These are phyloP conservation scores for Oreochromis tanganicae DNA, from an alignment of 2,113 vertebrate genomes.

Conservation along the genomic window DNA sequence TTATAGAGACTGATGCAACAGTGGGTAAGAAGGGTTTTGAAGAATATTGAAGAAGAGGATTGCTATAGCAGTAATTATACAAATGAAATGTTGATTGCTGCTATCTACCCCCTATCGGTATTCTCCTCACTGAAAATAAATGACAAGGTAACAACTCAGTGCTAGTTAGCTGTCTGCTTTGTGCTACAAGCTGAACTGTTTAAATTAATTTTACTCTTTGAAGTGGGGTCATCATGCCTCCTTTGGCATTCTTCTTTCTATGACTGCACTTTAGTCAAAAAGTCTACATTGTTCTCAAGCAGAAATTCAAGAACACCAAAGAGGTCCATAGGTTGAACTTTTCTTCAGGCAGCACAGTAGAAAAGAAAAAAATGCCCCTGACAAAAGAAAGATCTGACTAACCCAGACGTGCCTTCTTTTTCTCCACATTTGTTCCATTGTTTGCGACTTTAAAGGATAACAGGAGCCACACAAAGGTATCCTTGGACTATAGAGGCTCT, in stretches of 20 bases:
- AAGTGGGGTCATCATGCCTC: neutral
- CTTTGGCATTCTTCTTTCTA: neutral
- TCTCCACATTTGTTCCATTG: conserved; percentile 53
- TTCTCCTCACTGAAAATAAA: neutral
- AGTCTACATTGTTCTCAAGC: neutral
- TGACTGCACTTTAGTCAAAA: neutral
- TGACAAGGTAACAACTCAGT: neutral
- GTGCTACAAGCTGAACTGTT: neutral
- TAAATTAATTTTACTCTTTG: neutral
- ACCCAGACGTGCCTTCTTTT: conserved; percentile 30
- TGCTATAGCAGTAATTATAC: neutral
- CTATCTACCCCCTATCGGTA: neutral
- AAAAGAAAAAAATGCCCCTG: neutral
- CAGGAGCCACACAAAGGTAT: conserved; percentile 41
- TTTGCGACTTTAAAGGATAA: conserved; percentile 59
- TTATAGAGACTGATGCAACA: conserved; percentile 13
- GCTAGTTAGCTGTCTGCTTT: neutral
- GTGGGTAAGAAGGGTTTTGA: neutral
- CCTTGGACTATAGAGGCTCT: conserved; percentile 39
- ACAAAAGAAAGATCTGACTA: conserved; percentile 37
- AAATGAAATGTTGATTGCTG: neutral
- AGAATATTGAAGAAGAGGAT: neutral
- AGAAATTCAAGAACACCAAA: conserved; percentile 6
- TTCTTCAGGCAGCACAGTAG: neutral
- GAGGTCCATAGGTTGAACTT: conserved; percentile 11